Conservation (phyloP, 2,797 vertebrate species). For the Cynodonichthys magdalenae region DNA sequence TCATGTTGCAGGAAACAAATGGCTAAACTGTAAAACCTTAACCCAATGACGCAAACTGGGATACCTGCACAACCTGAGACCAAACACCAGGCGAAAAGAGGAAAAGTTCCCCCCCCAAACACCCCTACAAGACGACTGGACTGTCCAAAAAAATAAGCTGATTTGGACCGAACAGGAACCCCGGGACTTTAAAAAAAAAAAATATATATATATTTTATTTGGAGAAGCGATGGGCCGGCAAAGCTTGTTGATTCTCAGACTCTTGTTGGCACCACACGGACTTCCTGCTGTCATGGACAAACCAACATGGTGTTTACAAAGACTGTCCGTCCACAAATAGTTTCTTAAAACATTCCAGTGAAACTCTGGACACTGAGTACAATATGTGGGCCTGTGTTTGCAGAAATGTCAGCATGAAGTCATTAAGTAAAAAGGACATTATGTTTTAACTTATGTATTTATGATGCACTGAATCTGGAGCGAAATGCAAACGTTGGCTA, state of each 20-base stretch:
- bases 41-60: constrained; percentile 57
- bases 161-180: constrained; percentile 15
- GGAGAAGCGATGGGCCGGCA: constrained; percentile 4
- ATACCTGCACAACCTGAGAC: constrained; percentile 32
- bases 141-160: constrained; percentile 24
- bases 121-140: constrained; percentile 2
- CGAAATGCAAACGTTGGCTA: constrained; percentile 49
- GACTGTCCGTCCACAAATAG: constrained; percentile 28
- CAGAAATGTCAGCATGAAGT: constrained; percentile 33
- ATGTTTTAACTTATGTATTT: constrained; percentile 81
- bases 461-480: constrained; percentile 67
- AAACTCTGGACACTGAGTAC: constrained; percentile 24
- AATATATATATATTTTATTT: background rate
- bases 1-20: constrained; percentile 74
- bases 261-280: constrained; percentile 19
- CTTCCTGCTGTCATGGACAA: constrained; percentile 17
- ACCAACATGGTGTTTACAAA: constrained; percentile 42
- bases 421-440: constrained; percentile 62
- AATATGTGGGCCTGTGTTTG: constrained; percentile 38
- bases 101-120: too few species aligned
- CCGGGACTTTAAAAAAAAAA: too few species aligned
- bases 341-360: constrained; percentile 38
- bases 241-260: constrained; percentile 16
- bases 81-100: constrained; percentile 22
- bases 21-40: constrained; percentile 52